These are phyloP conservation scores for Ptychadena robeensis DNA, from an alignment of 2,797 vertebrate genomes.

Conservation along the genomic window DNA sequence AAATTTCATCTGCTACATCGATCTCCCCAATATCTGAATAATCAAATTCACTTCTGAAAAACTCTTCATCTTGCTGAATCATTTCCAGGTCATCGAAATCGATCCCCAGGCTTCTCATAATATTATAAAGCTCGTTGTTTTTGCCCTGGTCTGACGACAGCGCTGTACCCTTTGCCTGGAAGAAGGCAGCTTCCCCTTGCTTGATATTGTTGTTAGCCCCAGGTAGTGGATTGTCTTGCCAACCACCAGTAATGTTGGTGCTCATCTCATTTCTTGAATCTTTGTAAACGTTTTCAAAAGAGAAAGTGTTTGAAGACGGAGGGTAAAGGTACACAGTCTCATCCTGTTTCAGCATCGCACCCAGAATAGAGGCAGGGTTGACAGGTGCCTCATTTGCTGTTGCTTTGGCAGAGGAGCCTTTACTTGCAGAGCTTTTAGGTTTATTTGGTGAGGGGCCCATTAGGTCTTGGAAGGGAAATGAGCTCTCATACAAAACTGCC, in stretches of 20 bases:
- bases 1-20: conserved; percentile 79
- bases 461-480: conserved; percentile 66
- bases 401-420: conserved; percentile 64
- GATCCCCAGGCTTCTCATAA: conserved; percentile 81
- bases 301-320: conserved; percentile 70
- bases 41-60: conserved; percentile 74
- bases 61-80: conserved; percentile 78
- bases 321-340: conserved; percentile 78
- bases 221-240: conserved; percentile 69
- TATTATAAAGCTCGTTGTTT: conserved; percentile 76
- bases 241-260: conserved; percentile 62
- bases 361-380: conserved; percentile 76
- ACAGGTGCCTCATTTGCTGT: conserved; percentile 64
- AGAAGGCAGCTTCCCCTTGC: conserved; percentile 67
- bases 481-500: conserved; percentile 78
- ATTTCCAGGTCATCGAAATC: conserved; percentile 76
- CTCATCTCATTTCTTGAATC: conserved; percentile 65
- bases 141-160: conserved; percentile 73
- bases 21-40: conserved; percentile 73
- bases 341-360: conserved; percentile 75
- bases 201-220: conserved; percentile 71
- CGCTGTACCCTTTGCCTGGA: conserved; percentile 63
- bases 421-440: conserved; percentile 64
- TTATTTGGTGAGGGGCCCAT: conserved; percentile 69
- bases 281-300: conserved; percentile 70